Percentiles rank a stretch among this genome's conserved stretches.
Conservation (phyloP, 2,888 invertebrate species). For the Choristoneura rosaceana region DNA sequence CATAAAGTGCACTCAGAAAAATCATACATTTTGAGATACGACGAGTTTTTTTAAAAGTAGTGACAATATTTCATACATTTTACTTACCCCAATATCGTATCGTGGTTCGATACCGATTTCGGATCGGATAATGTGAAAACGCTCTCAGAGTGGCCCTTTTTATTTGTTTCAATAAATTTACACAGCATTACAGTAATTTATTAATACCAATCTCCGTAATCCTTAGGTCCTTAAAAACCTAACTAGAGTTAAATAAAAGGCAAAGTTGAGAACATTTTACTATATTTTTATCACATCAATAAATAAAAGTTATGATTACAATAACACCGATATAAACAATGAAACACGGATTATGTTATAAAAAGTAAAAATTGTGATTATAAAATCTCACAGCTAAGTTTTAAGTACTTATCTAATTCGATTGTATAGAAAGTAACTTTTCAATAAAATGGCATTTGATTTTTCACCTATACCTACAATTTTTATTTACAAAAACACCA, state of each 20-base stretch:
- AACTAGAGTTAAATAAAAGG: neutral
- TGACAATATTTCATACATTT: no score
- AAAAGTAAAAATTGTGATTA: conserved; percentile 31
- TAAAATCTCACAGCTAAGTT: neutral
- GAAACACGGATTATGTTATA: conserved; percentile 8
- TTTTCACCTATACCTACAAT: neutral
- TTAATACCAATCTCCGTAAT: no score
- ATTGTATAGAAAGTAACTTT: neutral
- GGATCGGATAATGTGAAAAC: no score
- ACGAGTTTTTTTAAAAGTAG: no score
- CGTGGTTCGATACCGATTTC: no score
- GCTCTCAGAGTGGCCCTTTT: no score
- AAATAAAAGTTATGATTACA: conserved; percentile 27
- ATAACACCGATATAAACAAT: conserved; percentile 13
- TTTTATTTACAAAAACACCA: neutral
- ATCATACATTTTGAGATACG: no score
- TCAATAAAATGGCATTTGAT: neutral
- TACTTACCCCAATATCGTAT: no score
- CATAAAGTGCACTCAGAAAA: no score
- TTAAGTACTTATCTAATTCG: conserved; percentile 16
- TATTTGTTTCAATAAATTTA: no score
- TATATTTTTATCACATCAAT: conserved; percentile 37
- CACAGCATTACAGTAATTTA: no score
- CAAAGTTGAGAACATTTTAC: conserved; percentile 19
- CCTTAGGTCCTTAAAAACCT: no score